Evolutionary conservation across 2,797 vertebrate genomes (phyloP).

Genomic region (Liparis tanakae): DNA sequence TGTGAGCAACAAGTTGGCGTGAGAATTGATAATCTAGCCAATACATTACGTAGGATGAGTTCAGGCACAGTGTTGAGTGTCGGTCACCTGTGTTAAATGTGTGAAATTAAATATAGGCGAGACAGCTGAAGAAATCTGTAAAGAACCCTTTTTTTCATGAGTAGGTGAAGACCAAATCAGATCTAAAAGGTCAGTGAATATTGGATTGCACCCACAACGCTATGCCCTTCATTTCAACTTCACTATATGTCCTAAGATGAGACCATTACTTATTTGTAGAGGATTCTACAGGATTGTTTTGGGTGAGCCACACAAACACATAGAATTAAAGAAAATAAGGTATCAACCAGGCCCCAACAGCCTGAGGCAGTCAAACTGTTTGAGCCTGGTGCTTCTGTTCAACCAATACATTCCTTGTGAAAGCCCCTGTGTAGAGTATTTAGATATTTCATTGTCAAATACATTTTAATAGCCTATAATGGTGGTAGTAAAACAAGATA

Average conservation of each 20-base stretch:
- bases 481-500: slow-evolving; percentile 13
- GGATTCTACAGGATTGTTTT: neutral
- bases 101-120: neutral
- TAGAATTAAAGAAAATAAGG: slow-evolving; percentile 20
- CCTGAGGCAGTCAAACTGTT: slow-evolving; percentile 14
- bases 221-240: slow-evolving; percentile 34
- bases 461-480: slow-evolving; percentile 33
- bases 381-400: slow-evolving; percentile 26
- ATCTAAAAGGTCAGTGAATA: slow-evolving; percentile 58
- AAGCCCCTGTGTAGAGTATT: neutral
- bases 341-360: slow-evolving; percentile 16
- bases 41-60: neutral
- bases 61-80: neutral
- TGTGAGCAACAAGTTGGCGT: too few species aligned
- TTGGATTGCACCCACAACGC: slow-evolving; percentile 22
- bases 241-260: slow-evolving; percentile 23
- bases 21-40: too few species aligned
- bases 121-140: slow-evolving; percentile 19
- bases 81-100: neutral
- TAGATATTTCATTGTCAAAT: slow-evolving; percentile 29
- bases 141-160: slow-evolving; percentile 23
- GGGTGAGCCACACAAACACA: slow-evolving; percentile 14
- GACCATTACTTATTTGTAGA: slow-evolving; percentile 26
- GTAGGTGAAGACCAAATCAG: slow-evolving; percentile 16
- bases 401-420: slow-evolving; percentile 33